Evolutionary conservation across 2,888 invertebrate species (phyloP).

Genomic region (Rutpela maculata): DNA sequence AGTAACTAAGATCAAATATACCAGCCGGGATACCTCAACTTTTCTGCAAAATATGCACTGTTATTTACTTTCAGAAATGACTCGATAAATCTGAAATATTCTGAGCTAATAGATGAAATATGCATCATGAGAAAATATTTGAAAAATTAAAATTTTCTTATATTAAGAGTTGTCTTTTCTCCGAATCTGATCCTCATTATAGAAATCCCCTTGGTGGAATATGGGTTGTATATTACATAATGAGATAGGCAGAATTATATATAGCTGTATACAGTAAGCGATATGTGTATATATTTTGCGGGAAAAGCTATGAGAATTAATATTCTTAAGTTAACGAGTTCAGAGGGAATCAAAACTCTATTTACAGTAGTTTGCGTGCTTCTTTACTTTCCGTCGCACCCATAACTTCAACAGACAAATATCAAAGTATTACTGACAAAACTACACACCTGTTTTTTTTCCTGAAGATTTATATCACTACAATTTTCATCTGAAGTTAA

Average conservation of each 20-base stretch:
- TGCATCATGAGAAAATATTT: no score
- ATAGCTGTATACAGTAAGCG: slow-evolving; percentile 56
- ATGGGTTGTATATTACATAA: slow-evolving; percentile 48
- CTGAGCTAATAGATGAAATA: no score
- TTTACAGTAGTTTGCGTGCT: slow-evolving; percentile 56
- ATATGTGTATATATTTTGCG: slow-evolving; percentile 50
- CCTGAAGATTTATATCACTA: slow-evolving; percentile 12
- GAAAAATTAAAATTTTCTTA: background rate
- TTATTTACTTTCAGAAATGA: no score
- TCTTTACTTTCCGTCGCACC: slow-evolving; percentile 52
- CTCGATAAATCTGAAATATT: no score
- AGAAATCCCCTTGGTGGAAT: slow-evolving; percentile 50
- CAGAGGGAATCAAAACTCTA: slow-evolving; percentile 46
- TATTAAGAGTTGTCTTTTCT: background rate
- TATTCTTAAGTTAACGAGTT: slow-evolving; percentile 50
- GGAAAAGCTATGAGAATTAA: slow-evolving; percentile 52
- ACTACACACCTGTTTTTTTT: slow-evolving; percentile 23
- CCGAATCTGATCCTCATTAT: slow-evolving; percentile 23
- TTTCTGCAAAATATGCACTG: no score
- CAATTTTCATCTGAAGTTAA: background rate
- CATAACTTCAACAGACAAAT: slow-evolving; percentile 21
- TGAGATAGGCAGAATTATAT: slow-evolving; percentile 47
- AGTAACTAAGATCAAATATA: background rate
- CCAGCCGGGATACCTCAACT: no score
- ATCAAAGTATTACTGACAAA: background rate